Evolutionary conservation across 2,888 invertebrate genomes (phyloP), one percentile per base, ranked within the genome.

Genomic region (Oxycera nigricornis): DNA sequence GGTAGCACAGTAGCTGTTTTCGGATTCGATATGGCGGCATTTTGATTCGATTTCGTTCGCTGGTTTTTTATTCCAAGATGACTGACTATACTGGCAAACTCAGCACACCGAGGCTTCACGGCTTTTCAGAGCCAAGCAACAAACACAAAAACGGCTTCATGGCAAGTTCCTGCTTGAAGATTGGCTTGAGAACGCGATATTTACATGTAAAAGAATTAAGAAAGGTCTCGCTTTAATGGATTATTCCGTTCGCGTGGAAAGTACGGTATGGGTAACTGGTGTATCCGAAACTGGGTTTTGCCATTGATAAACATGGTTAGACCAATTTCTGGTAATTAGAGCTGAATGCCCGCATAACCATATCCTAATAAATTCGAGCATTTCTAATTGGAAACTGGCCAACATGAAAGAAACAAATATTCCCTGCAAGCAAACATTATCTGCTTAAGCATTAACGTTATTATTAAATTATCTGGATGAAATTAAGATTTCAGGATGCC

Each of bases 331-430:
- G 28, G 20, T 50, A 52, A 68, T 68, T 68, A 50, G 68, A 68
- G 17, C 46, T 52, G 68, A 52, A 50, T 52, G 39, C 68, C 30
- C 50, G 30, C 50, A 50, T 68, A 50, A 68, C 22, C 39, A 68
- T 50, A 50, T 68, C 68, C 50, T 68, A 52, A 67, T 67, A 68
- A 68, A 50, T 68, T 68, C 50, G 68, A 68, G 68, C 68, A 68
- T 68, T 30, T 68, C 68, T 7, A 68, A 68, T 68, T n/a, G 52
- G 17, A 30, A 46, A 28, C 26, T 20, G 30, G 30, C 28, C 50
- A 20, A n/a, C n/a, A n/a, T n/a, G n/a, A n/a, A 62, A 62, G 39
- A 62, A 62, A 39, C 17, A 62, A 62, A 62, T 22, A 62, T 11
- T 62, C 24, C 11, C 26, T 31, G 35, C 20, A 39, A 17, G 52